Evolutionary conservation across 2,113 vertebrate species (phyloP).

Genomic region (Coregonus clupeaformis): DNA sequence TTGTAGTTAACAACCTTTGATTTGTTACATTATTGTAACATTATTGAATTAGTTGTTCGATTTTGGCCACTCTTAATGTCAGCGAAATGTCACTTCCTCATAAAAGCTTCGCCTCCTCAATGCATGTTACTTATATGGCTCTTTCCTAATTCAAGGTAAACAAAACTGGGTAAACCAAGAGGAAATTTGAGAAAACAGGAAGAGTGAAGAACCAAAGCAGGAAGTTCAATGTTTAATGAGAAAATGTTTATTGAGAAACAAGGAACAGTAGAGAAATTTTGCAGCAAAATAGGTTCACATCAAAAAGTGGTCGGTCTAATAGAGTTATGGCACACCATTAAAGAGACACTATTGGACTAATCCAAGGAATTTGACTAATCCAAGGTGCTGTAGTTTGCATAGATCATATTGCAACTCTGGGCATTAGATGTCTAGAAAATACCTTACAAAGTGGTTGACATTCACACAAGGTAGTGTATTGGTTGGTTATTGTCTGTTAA

Average conservation of each 20-base stretch:
- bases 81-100: conserved; percentile 81
- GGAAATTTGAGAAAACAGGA: neutral
- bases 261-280: conserved; percentile 66
- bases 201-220: conserved; percentile 14
- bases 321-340: conserved; percentile 67
- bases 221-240: conserved; percentile 15
- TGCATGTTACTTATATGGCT: conserved; percentile 56
- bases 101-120: conserved; percentile 72
- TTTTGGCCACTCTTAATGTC: conserved; percentile 78
- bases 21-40: no score
- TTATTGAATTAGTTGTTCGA: no score
- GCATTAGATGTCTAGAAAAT: conserved; percentile 10
- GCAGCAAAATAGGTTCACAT: conserved; percentile 76
- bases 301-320: conserved; percentile 49
- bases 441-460: conserved; percentile 10
- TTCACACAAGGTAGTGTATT: conserved; percentile 25
- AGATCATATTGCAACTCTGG: conserved; percentile 43
- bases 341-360: conserved; percentile 52
- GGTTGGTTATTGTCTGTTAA: conserved; percentile 23
- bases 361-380: conserved; percentile 50
- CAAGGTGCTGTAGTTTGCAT: conserved; percentile 68
- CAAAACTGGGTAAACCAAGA: no score
- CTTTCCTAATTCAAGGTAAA: conserved; percentile 28
- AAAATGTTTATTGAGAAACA: conserved; percentile 82
- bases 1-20: neutral